A percentile compares a stretch with the other conserved stretches of the same genome.
These are phyloP conservation scores for Sebastes kiyomatsui DNA, from an alignment of 2,797 vertebrate species.

Conservation along the genomic window DNA sequence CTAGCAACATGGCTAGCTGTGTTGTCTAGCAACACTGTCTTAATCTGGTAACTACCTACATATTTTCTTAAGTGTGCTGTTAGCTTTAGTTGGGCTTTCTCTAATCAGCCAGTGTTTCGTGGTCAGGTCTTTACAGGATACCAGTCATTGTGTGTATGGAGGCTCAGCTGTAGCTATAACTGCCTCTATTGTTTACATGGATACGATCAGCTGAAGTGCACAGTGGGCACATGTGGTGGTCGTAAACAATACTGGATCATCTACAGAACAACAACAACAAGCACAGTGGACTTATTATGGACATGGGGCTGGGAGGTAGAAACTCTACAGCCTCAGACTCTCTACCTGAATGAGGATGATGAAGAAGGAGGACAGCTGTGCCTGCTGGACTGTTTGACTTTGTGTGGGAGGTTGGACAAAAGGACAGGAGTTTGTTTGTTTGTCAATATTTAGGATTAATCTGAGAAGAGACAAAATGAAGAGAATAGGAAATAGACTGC, in stretches of 20 bases:
- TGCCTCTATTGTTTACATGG: constrained; percentile 62
- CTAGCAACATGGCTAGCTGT: constrained; percentile 33
- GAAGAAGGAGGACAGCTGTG: constrained; percentile 34
- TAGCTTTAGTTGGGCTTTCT: not conserved
- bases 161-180: constrained; percentile 18
- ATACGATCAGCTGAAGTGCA: constrained; percentile 18
- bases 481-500: constrained; percentile 1
- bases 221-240: constrained; percentile 17
- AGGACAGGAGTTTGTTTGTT: constrained; percentile 22
- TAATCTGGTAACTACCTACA: not conserved
- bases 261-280: not conserved
- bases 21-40: constrained; percentile 16
- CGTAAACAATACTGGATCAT: constrained; percentile 5
- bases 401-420: constrained; percentile 43
- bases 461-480: constrained; percentile 21
- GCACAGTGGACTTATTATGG: constrained; percentile 14
- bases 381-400: constrained; percentile 56
- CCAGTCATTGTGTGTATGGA: not conserved
- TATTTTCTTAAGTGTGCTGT: not conserved
- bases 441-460: constrained; percentile 15
- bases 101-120: not conserved
- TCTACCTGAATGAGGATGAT: constrained; percentile 12
- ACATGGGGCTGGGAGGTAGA: constrained; percentile 37
- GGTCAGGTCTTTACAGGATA: not conserved
- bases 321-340: not conserved